Conservation (phyloP, 2,797 vertebrate species). For the Danio tinwini region DNA sequence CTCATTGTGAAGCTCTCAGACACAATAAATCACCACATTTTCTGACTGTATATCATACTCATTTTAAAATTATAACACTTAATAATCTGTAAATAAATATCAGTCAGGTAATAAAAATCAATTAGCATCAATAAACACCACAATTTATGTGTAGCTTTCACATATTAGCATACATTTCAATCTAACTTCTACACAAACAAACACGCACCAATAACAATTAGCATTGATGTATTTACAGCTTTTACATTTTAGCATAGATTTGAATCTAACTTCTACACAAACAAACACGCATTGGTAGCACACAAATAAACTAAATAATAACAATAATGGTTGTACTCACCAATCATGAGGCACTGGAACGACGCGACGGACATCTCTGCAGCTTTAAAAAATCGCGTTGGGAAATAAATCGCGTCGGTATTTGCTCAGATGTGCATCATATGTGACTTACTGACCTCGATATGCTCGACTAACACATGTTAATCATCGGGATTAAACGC, state of each 20-base stretch:
- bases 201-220: background rate
- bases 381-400: conserved; percentile 6
- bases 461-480: conserved; percentile 3
- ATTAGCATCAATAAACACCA: too few relatives aligned
- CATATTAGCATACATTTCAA: too few relatives aligned
- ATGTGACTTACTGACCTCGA: conserved; percentile 48
- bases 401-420: background rate
- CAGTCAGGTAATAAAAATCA: too few relatives aligned
- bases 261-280: too few relatives aligned
- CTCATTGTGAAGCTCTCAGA: background rate
- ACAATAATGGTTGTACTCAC: background rate
- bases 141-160: too few relatives aligned
- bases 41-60: too few relatives aligned
- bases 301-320: background rate
- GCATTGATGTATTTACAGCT: too few relatives aligned
- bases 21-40: background rate
- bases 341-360: conserved; percentile 16
- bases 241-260: too few relatives aligned
- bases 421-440: conserved; percentile 44
- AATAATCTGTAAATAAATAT: too few relatives aligned
- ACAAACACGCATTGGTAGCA: background rate
- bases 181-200: background rate
- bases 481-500: conserved; percentile 2
- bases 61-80: too few relatives aligned
- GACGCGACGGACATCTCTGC: conserved; percentile 16